Evolutionary conservation across 2,113 vertebrate genomes (phyloP).

Genomic region (Petromus typicus): DNA sequence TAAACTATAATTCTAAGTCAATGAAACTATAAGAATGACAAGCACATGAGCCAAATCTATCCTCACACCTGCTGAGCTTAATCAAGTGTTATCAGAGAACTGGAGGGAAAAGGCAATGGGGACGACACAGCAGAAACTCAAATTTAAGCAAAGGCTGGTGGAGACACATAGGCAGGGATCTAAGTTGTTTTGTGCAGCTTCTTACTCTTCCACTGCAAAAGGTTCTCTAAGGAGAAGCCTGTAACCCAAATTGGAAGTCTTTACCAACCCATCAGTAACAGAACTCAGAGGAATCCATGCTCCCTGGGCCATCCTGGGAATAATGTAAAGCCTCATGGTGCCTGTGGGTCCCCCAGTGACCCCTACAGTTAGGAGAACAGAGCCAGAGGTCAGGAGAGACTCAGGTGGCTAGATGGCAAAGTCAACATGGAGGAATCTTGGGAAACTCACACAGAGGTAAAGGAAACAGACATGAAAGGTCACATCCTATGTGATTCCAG

Average conservation of each 20-base stretch:
- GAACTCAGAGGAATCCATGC: neutral
- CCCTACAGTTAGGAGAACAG: neutral
- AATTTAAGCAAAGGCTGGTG: neutral
- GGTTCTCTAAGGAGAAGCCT: neutral
- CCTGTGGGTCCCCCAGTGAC: too few relatives aligned
- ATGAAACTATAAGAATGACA: slow-evolving; percentile 47
- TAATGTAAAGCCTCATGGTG: neutral
- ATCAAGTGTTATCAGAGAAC: slow-evolving; percentile 58
- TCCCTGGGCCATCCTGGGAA: neutral
- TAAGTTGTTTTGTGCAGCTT: neutral
- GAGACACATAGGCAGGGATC: neutral
- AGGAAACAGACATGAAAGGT: neutral
- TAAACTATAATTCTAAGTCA: slow-evolving; percentile 47
- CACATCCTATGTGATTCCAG: neutral
- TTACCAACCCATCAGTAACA: neutral
- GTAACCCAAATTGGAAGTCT: neutral
- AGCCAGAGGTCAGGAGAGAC: neutral
- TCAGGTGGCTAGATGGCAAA: neutral
- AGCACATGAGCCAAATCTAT: slow-evolving; percentile 28
- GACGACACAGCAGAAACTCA: neutral
- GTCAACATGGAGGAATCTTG: neutral
- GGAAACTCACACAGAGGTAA: neutral
- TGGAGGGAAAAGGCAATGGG: slow-evolving; percentile 22
- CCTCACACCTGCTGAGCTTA: slow-evolving; percentile 53
- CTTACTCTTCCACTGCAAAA: neutral